phyloP scores from a whole-genome alignment of 2,113 vertebrate species.

The Numenius arquata region DNA sequence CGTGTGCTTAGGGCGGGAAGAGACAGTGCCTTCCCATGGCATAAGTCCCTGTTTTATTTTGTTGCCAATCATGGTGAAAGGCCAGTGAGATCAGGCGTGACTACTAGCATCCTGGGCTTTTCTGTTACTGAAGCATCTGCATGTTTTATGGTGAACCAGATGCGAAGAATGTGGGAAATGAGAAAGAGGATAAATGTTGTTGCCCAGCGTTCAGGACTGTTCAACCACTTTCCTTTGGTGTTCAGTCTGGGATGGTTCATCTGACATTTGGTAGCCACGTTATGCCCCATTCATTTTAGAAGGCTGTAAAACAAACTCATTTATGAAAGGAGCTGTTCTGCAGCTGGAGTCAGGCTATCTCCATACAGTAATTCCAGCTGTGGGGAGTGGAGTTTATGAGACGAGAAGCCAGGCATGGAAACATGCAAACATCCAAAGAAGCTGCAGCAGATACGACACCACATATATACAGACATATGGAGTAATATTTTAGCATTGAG shows the following conservation, averaged over 20 bases:
- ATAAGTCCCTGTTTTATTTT: background rate
- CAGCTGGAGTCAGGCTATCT: background rate
- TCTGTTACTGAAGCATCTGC: background rate
- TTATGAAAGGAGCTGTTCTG: background rate
- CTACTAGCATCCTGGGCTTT: background rate
- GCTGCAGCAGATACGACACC: background rate
- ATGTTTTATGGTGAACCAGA: background rate
- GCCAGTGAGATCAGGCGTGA: background rate
- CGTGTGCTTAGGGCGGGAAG: background rate
- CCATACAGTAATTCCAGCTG: constrained; percentile 29
- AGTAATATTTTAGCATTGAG: background rate
- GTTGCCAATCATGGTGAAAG: background rate
- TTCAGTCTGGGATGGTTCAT: background rate
- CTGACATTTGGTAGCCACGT: background rate
- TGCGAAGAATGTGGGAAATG: background rate
- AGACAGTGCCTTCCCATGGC: background rate
- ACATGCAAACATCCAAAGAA: background rate
- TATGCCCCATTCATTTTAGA: constrained; percentile 24
- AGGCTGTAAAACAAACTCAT: background rate
- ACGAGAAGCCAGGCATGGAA: background rate
- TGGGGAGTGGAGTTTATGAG: background rate
- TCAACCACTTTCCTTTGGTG: background rate
- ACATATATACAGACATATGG: background rate
- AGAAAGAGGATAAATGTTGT: background rate
- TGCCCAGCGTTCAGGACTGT: background rate